Percentiles rank a stretch among this genome's conserved stretches.
These are phyloP conservation scores for Aptenodytes forsteri DNA, from an alignment of 2,113 vertebrate genomes.

Conservation along the genomic window DNA sequence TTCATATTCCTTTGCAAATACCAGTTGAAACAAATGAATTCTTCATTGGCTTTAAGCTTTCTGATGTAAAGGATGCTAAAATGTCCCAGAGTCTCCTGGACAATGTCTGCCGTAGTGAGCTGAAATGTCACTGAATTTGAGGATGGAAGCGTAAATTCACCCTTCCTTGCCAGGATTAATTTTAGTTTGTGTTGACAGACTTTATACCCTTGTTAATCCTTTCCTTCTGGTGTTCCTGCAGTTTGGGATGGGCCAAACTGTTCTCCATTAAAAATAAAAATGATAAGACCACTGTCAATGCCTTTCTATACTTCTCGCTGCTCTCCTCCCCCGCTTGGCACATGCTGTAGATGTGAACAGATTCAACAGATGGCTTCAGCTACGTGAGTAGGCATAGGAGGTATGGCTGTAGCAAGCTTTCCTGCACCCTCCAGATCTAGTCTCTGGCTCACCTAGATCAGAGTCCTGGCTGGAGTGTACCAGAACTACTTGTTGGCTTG, in stretches of 20 bases:
- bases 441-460: background rate
- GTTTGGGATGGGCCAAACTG: background rate
- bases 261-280: background rate
- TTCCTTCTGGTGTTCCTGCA: background rate
- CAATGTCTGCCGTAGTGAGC: background rate
- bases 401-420: background rate
- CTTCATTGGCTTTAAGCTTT: background rate
- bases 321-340: background rate
- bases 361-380: background rate
- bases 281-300: background rate
- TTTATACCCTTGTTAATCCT: background rate
- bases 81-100: background rate
- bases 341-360: background rate
- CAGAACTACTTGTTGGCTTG: background rate
- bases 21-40: background rate
- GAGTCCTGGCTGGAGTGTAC: background rate
- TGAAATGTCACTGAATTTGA: background rate
- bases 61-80: background rate
- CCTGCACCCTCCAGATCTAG: background rate
- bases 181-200: background rate
- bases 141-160: background rate
- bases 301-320: background rate
- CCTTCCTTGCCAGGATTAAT: background rate
- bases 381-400: rapidly evolving
- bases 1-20: background rate